Evolutionary conservation across 92 coral and sea anemone species (phyloP).

Genomic region (Blastomussa wellsi): DNA sequence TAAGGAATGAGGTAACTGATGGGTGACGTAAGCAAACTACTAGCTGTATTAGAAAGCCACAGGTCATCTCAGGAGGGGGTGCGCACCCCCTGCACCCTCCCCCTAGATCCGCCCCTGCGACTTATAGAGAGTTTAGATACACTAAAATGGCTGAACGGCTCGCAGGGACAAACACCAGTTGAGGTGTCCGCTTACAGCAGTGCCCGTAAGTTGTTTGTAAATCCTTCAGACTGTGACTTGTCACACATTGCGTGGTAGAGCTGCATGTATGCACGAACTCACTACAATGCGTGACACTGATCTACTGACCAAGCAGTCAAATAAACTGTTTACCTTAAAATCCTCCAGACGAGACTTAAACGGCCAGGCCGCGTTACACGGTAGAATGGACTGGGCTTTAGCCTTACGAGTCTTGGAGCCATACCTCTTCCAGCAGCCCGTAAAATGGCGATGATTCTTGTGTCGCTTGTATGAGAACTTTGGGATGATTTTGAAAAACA

Average conservation of each 20-base stretch:
- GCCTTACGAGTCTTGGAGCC: conserved; percentile 73
- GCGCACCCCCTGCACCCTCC: too few species aligned
- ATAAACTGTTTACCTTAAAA: conserved; percentile 68
- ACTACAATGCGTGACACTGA: neutral
- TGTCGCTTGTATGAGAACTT: conserved; percentile 80
- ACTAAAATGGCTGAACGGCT: too few species aligned
- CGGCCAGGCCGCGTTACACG: conserved; percentile 92
- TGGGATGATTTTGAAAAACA: conserved; percentile 89
- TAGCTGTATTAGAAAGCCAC: too few species aligned
- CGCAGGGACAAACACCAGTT: too few species aligned
- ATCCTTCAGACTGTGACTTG: neutral
- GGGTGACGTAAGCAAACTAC: too few species aligned
- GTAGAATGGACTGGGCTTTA: conserved; percentile 89
- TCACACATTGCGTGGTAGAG: neutral
- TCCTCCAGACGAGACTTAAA: conserved; percentile 82
- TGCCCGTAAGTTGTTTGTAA: too few species aligned
- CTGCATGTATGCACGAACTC: neutral
- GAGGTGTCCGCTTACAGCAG: too few species aligned
- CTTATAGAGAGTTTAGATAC: too few species aligned
- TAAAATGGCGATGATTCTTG: conserved; percentile 60
- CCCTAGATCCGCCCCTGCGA: too few species aligned
- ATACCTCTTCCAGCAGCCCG: conserved; percentile 92
- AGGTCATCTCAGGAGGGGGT: too few species aligned
- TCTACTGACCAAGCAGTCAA: neutral
- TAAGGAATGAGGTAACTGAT: too few species aligned